A percentile compares a stretch with the other conserved stretches of the same genome.
Conservation (phyloP, 1,140 invertebrate genomes). For the Paraescarpia echinospica region DNA sequence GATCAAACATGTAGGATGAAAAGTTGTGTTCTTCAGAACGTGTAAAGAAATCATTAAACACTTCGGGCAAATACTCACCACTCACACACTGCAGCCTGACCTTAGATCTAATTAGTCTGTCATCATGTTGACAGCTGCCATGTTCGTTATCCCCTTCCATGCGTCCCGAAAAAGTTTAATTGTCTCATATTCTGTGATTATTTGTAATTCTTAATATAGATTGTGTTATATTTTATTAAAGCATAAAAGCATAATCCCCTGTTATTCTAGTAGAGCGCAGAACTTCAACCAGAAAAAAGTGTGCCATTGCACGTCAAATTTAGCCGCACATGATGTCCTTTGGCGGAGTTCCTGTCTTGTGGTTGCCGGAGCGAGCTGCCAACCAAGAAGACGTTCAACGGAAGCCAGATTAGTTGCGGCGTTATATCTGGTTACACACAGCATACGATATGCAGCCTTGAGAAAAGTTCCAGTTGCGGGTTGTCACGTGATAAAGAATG, state of each 20-base stretch:
- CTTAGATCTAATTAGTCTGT: no score
- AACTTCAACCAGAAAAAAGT: neutral
- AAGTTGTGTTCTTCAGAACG: no score
- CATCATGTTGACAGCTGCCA: no score
- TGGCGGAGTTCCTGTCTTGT: neutral
- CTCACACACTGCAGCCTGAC: no score
- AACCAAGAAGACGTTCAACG: neutral
- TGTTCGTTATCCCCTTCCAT: no score
- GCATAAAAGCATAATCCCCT: neutral
- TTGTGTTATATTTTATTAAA: neutral
- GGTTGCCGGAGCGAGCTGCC: neutral
- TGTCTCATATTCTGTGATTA: neutral
- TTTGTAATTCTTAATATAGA: neutral
- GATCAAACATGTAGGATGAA: no score
- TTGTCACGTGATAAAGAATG: neutral
- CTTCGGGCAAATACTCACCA: no score
- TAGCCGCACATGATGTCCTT: neutral
- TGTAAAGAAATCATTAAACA: no score
- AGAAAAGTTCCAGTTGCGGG: neutral
- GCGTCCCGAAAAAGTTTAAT: no score
- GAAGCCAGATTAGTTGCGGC: neutral
- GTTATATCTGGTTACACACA: neutral
- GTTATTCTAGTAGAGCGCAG: neutral
- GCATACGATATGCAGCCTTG: neutral
- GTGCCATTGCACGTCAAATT: neutral